phyloP scores from a whole-genome alignment of 1,140 invertebrate genomes.

The Saccostrea cuccullata region DNA sequence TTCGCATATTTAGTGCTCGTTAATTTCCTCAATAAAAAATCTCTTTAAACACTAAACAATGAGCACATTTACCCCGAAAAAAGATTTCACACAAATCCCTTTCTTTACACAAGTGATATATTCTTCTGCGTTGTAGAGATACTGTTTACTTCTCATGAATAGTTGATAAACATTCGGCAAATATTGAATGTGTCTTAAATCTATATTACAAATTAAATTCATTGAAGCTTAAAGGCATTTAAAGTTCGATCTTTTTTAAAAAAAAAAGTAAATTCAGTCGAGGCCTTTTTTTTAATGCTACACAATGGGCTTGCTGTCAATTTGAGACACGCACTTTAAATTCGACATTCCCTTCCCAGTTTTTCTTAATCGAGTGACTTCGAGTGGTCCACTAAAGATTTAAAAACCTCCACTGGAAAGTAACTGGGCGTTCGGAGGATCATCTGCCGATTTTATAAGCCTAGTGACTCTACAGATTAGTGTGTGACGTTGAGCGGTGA shows the following conservation, averaged over 20 bases:
- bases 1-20: not conserved
- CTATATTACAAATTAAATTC: constrained; percentile 32
- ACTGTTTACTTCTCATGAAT: not conserved
- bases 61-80: not conserved
- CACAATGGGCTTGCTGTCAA: constrained; percentile 18
- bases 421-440: not conserved
- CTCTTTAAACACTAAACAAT: not conserved
- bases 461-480: not conserved
- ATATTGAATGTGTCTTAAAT: constrained; percentile 35
- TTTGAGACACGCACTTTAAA: constrained; percentile 20
- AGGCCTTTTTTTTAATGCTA: not conserved
- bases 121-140: not conserved
- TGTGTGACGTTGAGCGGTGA: constrained; percentile 5
- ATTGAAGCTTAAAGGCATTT: constrained; percentile 24
- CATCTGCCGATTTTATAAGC: not conserved
- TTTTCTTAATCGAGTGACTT: constrained; percentile 9
- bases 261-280: constrained; percentile 8
- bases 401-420: constrained; percentile 12
- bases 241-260: not conserved
- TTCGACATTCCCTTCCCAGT: constrained; percentile 17
- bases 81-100: not conserved
- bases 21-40: not conserved
- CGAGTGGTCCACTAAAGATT: constrained; percentile 21
- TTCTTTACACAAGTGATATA: not conserved
- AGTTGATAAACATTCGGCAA: not conserved